Base-by-base conservation (phyloP, 2,113 vertebrate genomes). In the Entosphenus tridentatus region DNA sequence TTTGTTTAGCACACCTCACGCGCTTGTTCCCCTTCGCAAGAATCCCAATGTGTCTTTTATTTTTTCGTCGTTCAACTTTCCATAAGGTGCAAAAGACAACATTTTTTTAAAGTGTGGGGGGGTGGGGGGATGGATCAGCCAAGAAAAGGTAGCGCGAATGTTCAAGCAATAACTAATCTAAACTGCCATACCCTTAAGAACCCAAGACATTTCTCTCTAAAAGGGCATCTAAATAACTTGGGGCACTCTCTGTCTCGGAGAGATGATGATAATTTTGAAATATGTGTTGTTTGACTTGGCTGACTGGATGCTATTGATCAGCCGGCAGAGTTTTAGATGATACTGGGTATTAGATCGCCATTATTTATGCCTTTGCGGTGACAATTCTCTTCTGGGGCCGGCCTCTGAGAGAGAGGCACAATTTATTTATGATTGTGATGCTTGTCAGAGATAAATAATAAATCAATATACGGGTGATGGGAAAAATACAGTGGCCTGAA, bases 401-500 rank as follows among this genome's bases (percentile, higher is more conserved):
- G 62, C 9, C 62, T n/a, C n/a, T 9, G n/a, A 16, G n/a, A n/a
- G 62, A 65, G 21, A 65, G 62, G 62, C 62, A 65, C 62, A 65
- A 65, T 65, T 65, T 65, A 65, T 65, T 65, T 65, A 65, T 21
- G 62, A 65, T 65, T 65, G 62, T 65, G 62, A 18, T 21, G 62
- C 62, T 21, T 65, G 62, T 65, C 62, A 65, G 62, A 65, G 62
- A 65, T 65, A 65, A 65, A 65, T 65, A 65, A 65, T 65, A 65
- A 65, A 65, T 65, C 62, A 18, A 65, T 65, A 65, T n/a, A 65
- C 21, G 21, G n/a, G 62, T 65, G n/a, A 65, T 65, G 62, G 62
- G 21, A 18, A 65, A 18, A 65, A 18, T n/a, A n/a, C 62, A 65
- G 62, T 65, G 39, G 39, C 39, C 39, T 39, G 39, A 39, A 39